These are phyloP conservation scores for Ceratina australensis DNA, from an alignment of 1,140 invertebrate genomes.

Conservation along the genomic window DNA sequence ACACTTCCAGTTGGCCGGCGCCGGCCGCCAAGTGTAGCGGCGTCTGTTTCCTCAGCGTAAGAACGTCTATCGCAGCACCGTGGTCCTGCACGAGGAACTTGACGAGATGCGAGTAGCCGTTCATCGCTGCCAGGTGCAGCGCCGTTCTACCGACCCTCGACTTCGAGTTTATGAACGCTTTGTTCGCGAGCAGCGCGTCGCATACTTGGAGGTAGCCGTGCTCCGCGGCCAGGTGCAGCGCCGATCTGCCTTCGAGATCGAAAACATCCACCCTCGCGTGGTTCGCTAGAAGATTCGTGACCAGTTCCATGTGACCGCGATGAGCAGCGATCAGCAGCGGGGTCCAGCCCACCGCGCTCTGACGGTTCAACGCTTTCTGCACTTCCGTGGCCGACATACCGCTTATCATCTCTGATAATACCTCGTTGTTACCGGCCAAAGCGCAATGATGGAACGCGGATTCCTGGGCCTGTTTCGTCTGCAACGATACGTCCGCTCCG, in stretches of 20 bases:
- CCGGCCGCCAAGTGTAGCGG: constrained; percentile 94
- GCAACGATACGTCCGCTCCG: constrained; percentile 92
- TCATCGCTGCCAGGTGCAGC: constrained; percentile 94
- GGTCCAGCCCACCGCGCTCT: constrained; percentile 96
- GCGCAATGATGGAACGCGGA: constrained; percentile 98
- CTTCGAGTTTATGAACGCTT: constrained; percentile 99
- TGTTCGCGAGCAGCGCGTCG: constrained; percentile 95
- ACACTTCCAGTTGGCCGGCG: constrained; percentile 96
- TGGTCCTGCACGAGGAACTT: constrained; percentile 96
- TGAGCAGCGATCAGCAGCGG: constrained; percentile 95
- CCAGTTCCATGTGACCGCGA: constrained; percentile 89
- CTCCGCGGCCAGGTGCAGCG: constrained; percentile 96
- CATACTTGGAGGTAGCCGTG: constrained; percentile 94
- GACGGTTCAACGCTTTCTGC: constrained; percentile 95
- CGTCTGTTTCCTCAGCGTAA: constrained; percentile 94
- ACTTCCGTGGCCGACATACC: constrained; percentile 92
- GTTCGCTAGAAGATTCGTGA: constrained; percentile 91
- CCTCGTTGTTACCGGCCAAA: constrained; percentile 96
- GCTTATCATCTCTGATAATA: constrained; percentile 95
- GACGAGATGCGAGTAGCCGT: constrained; percentile 94
- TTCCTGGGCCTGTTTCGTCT: constrained; percentile 93
- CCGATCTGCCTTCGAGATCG: constrained; percentile 96
- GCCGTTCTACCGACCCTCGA: constrained; percentile 91
- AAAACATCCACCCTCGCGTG: constrained; percentile 99
- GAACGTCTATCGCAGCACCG: constrained; percentile 95